A percentile compares a stretch with the other conserved stretches of the same genome.
Conservation (phyloP, 2,888 invertebrate genomes). For the Bhutanitis thaidina region DNA sequence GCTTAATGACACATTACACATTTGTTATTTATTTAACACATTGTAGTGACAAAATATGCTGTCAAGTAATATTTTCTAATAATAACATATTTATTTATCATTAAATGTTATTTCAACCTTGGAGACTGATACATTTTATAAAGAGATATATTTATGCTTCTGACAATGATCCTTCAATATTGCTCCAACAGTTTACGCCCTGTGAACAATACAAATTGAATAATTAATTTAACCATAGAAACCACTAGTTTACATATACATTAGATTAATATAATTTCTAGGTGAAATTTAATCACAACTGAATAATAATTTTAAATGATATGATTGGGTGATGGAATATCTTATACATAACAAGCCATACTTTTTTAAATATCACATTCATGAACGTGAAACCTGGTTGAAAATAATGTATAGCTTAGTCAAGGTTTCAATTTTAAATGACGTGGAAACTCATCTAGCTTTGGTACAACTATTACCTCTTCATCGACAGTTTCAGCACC, state of each 20-base stretch:
- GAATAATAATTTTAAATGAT: too few species aligned
- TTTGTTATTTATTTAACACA: conserved; percentile 29
- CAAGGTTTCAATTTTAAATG: too few species aligned
- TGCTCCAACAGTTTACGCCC: conserved; percentile 43
- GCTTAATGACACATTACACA: conserved; percentile 30
- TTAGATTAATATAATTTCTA: too few species aligned
- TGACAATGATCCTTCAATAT: conserved; percentile 26
- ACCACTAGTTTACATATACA: too few species aligned
- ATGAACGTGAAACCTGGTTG: too few species aligned
- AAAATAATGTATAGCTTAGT: too few species aligned
- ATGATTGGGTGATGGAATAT: too few species aligned
- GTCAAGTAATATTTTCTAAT: conserved; percentile 23
- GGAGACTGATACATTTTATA: conserved; percentile 34
- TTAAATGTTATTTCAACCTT: conserved; percentile 36
- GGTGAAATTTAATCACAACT: too few species aligned
- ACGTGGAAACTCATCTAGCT: not conserved
- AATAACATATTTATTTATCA: conserved; percentile 26
- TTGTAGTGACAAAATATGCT: conserved; percentile 22
- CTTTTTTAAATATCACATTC: too few species aligned
- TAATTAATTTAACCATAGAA: not conserved
- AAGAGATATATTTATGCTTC: conserved; percentile 28
- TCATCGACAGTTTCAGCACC: not conserved
- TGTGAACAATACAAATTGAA: conserved; percentile 44
- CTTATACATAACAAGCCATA: too few species aligned
- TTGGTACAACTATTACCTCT: conserved; percentile 6